Evolutionary conservation across 2,113 vertebrate species (phyloP).

Genomic region (Protobothrops flavoviridis): DNA sequence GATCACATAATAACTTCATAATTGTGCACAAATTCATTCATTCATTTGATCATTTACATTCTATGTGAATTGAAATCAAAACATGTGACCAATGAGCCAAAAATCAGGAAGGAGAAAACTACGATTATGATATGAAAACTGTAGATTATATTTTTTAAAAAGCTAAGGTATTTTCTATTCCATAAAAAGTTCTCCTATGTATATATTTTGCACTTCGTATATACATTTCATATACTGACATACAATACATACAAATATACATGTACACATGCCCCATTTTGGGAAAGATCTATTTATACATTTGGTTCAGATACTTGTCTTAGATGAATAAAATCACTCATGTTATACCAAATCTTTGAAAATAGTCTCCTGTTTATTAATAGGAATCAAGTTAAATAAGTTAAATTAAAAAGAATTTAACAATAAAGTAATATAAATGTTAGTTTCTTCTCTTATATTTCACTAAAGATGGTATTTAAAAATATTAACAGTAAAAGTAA

Average conservation of each 20-base stretch:
- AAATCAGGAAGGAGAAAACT: neutral
- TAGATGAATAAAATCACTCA: neutral
- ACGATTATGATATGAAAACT: neutral
- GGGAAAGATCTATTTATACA: neutral
- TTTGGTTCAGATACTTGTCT: neutral
- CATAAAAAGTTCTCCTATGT: too few species aligned
- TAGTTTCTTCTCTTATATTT: neutral
- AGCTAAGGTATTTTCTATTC: neutral
- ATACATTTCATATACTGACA: too few species aligned
- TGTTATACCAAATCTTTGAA: neutral
- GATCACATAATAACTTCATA: neutral
- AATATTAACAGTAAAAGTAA: neutral
- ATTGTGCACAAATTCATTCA: neutral
- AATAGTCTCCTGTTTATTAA: neutral
- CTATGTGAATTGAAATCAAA: neutral
- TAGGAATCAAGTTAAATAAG: neutral
- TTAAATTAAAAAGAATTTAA: neutral
- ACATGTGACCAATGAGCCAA: neutral
- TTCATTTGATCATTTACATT: neutral
- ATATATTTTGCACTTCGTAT: too few species aligned
- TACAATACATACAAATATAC: too few species aligned
- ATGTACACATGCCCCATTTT: neutral
- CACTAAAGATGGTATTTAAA: neutral
- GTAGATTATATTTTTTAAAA: neutral
- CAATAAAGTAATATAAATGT: neutral